Percentiles rank a stretch among this genome's conserved stretches.
These are phyloP conservation scores for Cyclura pinguis DNA, from an alignment of 2,797 vertebrate genomes.

Conservation along the genomic window DNA sequence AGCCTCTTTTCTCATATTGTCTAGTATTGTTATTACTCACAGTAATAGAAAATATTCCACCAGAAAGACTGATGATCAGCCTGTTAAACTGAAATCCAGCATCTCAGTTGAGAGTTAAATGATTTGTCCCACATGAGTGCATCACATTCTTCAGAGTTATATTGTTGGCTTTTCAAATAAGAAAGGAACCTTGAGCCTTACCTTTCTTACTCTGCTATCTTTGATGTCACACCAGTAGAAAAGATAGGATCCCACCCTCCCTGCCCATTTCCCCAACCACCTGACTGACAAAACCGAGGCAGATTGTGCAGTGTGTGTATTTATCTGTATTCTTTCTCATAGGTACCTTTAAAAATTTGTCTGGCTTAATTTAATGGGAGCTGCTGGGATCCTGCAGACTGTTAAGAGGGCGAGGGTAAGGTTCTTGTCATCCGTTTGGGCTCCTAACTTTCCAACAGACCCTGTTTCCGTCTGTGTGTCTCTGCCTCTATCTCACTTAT, in stretches of 20 bases:
- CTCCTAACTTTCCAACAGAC: conserved; percentile 86
- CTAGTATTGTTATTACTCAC: background rate
- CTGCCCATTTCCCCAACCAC: conserved; percentile 27
- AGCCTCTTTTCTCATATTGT: background rate
- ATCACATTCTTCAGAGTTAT: background rate
- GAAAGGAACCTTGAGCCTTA: background rate
- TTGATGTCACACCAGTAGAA: conserved; percentile 20
- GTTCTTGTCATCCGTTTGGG: conserved; percentile 92
- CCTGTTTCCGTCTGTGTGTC: conserved; percentile 85
- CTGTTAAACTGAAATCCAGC: background rate
- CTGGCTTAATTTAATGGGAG: conserved; percentile 98
- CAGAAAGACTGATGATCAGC: background rate
- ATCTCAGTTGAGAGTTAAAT: background rate
- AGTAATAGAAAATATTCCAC: background rate
- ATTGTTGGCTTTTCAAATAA: background rate
- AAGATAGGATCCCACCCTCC: conserved; percentile 8
- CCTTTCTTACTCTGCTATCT: background rate
- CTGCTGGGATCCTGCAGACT: conserved; percentile 88
- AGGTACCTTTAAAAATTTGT: conserved; percentile 94
- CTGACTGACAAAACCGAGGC: conserved; percentile 61
- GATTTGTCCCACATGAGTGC: background rate
- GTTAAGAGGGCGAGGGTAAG: conserved; percentile 98
- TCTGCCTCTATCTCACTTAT: conserved; percentile 82
- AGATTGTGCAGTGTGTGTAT: conserved; percentile 85
- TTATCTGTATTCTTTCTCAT: conserved; percentile 95